Conservation (phyloP, 2,888 invertebrate species). For the Leucophenga maculata region DNA sequence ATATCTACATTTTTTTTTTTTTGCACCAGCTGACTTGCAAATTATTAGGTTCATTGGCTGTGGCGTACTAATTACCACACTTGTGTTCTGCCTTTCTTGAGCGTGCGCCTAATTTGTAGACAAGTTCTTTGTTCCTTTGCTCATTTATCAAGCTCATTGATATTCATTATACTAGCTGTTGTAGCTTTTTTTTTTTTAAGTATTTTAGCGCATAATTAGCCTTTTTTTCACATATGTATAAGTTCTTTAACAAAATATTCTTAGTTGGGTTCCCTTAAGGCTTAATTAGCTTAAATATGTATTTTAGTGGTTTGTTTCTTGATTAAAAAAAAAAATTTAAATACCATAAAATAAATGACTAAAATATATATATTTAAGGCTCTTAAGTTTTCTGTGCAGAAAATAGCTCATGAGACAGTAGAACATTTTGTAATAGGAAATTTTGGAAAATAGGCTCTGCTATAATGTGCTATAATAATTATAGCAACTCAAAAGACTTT, state of each 20-base stretch:
- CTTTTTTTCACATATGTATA: slow-evolving; percentile 8
- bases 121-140: slow-evolving; percentile 33
- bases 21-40: slow-evolving; percentile 33
- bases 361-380: too few relatives aligned
- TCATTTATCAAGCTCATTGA: slow-evolving; percentile 30
- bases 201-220: slow-evolving; percentile 20
- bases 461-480: too few relatives aligned
- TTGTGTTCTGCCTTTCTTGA: slow-evolving; percentile 7
- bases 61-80: slow-evolving; percentile 39
- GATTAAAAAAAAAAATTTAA: background rate
- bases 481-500: too few relatives aligned
- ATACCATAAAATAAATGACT: background rate
- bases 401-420: too few relatives aligned
- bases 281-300: slow-evolving; percentile 3
- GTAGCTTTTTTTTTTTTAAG: background rate
- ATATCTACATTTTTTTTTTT: slow-evolving; percentile 28
- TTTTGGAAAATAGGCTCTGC: too few relatives aligned
- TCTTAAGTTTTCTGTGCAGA: too few relatives aligned
- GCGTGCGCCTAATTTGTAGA: slow-evolving; percentile 27
- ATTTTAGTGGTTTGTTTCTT: background rate
- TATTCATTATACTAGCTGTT: slow-evolving; percentile 46
- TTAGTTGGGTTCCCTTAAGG: too few relatives aligned
- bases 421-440: too few relatives aligned
- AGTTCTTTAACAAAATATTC: too few relatives aligned
- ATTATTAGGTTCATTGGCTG: slow-evolving; percentile 35